Conservation (phyloP, 2,888 invertebrate species). For the Panzeria rudis region DNA sequence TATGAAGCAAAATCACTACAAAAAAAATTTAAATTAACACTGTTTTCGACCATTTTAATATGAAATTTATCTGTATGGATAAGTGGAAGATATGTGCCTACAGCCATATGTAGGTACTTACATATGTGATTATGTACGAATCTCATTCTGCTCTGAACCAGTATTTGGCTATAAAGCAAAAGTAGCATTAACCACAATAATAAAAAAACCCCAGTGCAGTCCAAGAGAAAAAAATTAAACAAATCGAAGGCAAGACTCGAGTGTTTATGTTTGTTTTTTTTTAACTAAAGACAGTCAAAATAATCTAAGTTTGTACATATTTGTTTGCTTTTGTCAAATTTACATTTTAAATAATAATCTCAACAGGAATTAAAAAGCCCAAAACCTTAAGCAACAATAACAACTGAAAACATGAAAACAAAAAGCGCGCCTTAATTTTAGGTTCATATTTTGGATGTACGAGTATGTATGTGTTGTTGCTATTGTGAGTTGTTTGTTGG, state of each 20-base stretch:
- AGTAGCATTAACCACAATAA: constrained; percentile 1
- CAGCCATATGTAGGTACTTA: no score
- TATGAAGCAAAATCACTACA: no score
- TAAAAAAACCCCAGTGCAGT: constrained; percentile 34
- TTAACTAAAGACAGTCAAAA: neutral
- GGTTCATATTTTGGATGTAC: constrained; percentile 6
- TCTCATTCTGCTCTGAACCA: neutral
- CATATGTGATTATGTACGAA: neutral
- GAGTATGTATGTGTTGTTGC: no score
- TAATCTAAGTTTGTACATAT: neutral
- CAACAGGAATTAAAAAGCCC: constrained; percentile 23
- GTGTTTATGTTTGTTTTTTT: constrained; percentile 17
- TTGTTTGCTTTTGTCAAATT: neutral
- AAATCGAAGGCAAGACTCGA: constrained; percentile 10
- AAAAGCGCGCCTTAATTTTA: constrained; percentile 69
- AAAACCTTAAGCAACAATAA: constrained; percentile 57
- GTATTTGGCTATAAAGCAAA: constrained; percentile 29
- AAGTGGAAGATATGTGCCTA: no score
- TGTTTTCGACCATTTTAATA: no score
- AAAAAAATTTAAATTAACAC: no score
- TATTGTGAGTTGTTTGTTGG: constrained; percentile 27
- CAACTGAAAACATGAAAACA: constrained; percentile 4
- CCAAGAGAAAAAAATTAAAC: neutral
- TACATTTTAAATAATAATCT: constrained; percentile 12
- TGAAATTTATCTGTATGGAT: no score